A percentile compares a stretch with the other conserved stretches of the same genome.
Conservation (phyloP, 2,888 invertebrate species). For the Eristalis arbustorum region DNA sequence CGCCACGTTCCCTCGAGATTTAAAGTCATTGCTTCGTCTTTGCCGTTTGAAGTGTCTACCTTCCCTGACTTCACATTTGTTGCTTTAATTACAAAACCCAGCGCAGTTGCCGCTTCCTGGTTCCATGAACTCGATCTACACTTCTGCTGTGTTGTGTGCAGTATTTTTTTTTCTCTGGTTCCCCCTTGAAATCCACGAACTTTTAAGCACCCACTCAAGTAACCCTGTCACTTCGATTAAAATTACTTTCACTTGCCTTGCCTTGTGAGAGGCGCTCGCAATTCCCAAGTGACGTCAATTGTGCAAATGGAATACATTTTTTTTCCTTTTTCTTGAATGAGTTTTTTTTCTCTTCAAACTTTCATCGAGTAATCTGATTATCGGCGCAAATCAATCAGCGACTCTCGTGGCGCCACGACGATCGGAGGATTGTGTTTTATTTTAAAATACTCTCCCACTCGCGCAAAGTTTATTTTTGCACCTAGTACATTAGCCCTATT, state of each 20-base stretch:
- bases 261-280: not conserved
- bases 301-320: not conserved
- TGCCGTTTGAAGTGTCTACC: no score
- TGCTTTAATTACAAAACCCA: no score
- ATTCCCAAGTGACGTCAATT: constrained; percentile 21
- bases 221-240: not conserved
- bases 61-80: no score
- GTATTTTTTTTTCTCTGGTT: not conserved
- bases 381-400: constrained; percentile 9
- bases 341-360: not conserved
- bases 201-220: not conserved
- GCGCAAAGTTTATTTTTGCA: constrained; percentile 12
- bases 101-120: no score
- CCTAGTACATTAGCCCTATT: constrained; percentile 26
- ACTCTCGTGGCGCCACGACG: constrained; percentile 23
- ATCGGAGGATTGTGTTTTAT: constrained; percentile 21
- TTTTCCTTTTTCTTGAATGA: not conserved
- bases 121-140: no score
- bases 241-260: not conserved
- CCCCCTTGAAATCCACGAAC: not conserved
- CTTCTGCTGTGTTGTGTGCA: no score
- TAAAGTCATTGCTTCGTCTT: not conserved
- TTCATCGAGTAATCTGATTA: not conserved
- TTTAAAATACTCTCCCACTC: not conserved
- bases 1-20: not conserved